Percentiles rank a stretch among this genome's conserved stretches.
phyloP scores from a whole-genome alignment of 1,140 invertebrate species.

The Drosophila biarmipes region DNA sequence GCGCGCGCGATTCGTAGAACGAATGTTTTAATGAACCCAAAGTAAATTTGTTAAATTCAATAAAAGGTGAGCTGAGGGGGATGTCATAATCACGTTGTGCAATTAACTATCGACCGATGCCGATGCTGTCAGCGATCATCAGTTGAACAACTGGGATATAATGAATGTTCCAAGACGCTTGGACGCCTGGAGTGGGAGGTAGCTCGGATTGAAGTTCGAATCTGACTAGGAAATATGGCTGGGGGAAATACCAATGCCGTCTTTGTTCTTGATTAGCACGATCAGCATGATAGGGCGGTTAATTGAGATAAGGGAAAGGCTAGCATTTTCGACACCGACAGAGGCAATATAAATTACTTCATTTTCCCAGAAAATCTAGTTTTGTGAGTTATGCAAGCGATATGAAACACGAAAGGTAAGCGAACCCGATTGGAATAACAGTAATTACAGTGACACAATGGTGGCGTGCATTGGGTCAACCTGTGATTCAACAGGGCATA shows the following conservation, averaged over 20 bases:
- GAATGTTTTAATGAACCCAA: conserved; percentile 28
- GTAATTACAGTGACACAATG: conserved; percentile 61
- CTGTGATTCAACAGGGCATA: conserved; percentile 18
- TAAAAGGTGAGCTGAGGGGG: conserved; percentile 20
- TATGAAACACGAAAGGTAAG: conserved; percentile 58
- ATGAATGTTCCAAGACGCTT: conserved; percentile 48
- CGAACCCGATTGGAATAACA: conserved; percentile 42
- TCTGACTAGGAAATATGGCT: conserved; percentile 10
- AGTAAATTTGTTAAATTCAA: conserved; percentile 49
- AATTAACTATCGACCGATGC: conserved; percentile 45
- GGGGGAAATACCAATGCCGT: conserved; percentile 38
- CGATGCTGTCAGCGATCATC: conserved; percentile 29
- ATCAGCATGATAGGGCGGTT: conserved; percentile 11
- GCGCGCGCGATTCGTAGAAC: conserved; percentile 13
- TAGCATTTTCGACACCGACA: conserved; percentile 7
- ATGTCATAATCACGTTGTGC: conserved; percentile 45
- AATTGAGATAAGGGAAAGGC: conserved; percentile 28
- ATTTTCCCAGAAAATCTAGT: conserved; percentile 39
- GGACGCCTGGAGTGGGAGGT: conserved; percentile 17
- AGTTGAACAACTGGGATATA: conserved; percentile 35
- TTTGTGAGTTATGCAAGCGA: conserved; percentile 47
- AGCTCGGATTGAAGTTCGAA: conserved; percentile 25
- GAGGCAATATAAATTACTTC: conserved; percentile 44
- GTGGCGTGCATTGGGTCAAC: conserved; percentile 35
- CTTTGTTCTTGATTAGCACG: conserved; percentile 29